These are phyloP conservation scores for Callitettix versicolor DNA, from an alignment of 1,140 invertebrate genomes.

Conservation along the genomic window DNA sequence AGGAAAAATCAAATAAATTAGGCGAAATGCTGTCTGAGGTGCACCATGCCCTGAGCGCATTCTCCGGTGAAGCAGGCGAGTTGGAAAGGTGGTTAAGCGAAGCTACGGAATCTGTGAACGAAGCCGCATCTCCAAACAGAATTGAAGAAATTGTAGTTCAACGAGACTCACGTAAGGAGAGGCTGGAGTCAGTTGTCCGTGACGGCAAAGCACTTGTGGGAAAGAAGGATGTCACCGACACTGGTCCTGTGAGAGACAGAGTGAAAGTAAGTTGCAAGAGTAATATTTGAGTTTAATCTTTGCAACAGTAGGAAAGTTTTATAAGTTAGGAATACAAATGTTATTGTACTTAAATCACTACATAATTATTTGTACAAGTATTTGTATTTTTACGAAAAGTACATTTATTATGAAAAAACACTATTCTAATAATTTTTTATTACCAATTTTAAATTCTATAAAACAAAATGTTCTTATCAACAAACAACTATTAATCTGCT, in stretches of 20 bases:
- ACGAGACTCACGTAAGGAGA: conserved; percentile 43
- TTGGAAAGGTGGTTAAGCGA: conserved; percentile 61
- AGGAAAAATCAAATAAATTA: conserved; percentile 66
- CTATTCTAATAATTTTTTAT: too few species aligned
- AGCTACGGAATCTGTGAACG: conserved; percentile 68
- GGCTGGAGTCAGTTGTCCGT: conserved; percentile 66
- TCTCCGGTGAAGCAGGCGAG: conserved; percentile 53
- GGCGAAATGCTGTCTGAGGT: conserved; percentile 75
- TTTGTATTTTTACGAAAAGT: too few species aligned
- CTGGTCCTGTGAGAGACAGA: conserved; percentile 69
- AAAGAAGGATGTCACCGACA: conserved; percentile 84
- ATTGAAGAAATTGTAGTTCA: conserved; percentile 35
- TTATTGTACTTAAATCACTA: too few species aligned
- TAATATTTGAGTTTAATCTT: not conserved
- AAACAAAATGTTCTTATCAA: too few species aligned
- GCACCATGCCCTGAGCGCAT: conserved; percentile 53
- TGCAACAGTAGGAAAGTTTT: too few species aligned
- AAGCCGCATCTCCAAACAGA: conserved; percentile 49
- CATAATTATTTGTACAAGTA: too few species aligned
- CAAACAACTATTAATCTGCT: too few species aligned
- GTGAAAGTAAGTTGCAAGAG: conserved; percentile 50
- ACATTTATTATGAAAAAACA: too few species aligned
- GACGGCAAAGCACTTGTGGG: conserved; percentile 73
- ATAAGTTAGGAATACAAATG: too few species aligned
- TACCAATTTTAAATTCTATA: too few species aligned